Evolutionary conservation across 2,113 vertebrate genomes (phyloP).

Genomic region (Loxodonta africana): DNA sequence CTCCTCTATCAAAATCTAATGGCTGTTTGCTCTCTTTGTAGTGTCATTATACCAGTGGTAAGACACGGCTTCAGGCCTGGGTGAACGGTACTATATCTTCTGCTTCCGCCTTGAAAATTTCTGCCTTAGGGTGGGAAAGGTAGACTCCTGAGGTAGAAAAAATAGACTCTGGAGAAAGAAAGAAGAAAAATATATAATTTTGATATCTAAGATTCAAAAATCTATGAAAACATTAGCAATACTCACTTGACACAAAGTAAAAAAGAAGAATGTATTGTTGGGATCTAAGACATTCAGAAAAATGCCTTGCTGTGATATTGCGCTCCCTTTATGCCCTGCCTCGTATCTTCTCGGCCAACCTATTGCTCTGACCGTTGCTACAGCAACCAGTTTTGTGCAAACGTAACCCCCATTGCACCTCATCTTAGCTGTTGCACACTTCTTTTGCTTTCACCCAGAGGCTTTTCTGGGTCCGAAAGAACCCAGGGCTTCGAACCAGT

Average conservation of each 20-base stretch:
- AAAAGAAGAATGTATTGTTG: not conserved
- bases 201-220: not conserved
- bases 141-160: constrained; percentile 7
- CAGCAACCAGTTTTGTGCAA: not conserved
- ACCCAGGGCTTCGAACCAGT: no score
- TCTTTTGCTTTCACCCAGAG: not conserved
- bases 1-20: not conserved
- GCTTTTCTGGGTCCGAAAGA: not conserved
- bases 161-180: constrained; percentile 32
- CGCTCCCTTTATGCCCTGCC: not conserved
- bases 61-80: not conserved
- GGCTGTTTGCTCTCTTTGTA: not conserved
- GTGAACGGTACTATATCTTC: not conserved
- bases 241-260: not conserved
- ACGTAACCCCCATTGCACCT: not conserved
- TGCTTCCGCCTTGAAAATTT: constrained; percentile 1
- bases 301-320: not conserved
- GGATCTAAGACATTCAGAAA: constrained; percentile 9
- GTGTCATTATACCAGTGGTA: not conserved
- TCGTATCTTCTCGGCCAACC: not conserved
- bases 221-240: not conserved
- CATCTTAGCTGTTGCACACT: not conserved
- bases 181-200: not conserved
- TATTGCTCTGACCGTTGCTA: not conserved
- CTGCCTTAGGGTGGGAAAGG: constrained; percentile 16